Evolutionary conservation across 53 echinoderm and acorn worm genomes (phyloP).

Genomic region (Mesocentrotus franciscanus): DNA sequence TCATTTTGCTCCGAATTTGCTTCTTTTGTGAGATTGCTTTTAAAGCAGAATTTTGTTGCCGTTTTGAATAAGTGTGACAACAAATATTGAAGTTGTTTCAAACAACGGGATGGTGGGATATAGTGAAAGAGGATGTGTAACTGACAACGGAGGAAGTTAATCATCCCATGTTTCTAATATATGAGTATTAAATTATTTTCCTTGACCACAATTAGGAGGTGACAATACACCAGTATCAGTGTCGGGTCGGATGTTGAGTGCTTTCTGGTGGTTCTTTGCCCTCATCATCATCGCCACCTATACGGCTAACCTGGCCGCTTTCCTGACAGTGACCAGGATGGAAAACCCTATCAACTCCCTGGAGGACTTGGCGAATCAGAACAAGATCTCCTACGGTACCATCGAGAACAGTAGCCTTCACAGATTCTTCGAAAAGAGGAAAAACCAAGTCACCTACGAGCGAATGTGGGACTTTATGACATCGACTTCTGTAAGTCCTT

Average conservation of each 20-base stretch:
- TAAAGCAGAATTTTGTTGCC: too few species aligned
- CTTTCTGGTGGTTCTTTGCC: constrained; percentile 99
- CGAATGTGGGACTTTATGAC: constrained; percentile 93
- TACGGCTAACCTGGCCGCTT: constrained; percentile 98
- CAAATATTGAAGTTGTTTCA: too few species aligned
- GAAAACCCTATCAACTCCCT: constrained; percentile 96
- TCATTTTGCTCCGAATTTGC: too few species aligned
- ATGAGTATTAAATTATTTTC: background rate
- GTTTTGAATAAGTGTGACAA: too few species aligned
- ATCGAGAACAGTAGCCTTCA: constrained; percentile 95
- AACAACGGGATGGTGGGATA: too few species aligned
- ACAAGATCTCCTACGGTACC: constrained; percentile 85
- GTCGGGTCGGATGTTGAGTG: constrained; percentile 95
- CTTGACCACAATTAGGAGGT: constrained; percentile 74
- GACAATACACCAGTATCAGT: constrained; percentile 96
- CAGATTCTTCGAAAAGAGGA: constrained; percentile 85
- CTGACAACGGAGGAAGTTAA: background rate
- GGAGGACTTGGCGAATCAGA: constrained; percentile 94
- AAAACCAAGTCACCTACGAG: constrained; percentile 77
- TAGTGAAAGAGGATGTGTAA: background rate
- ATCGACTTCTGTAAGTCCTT: constrained; percentile 63
- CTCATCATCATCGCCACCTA: constrained; percentile 98
- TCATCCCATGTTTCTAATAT: background rate
- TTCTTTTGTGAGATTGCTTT: too few species aligned
- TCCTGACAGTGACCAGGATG: constrained; percentile 98